Evolutionary conservation across 2,888 invertebrate species (phyloP).

Genomic region (Ophraella communa): DNA sequence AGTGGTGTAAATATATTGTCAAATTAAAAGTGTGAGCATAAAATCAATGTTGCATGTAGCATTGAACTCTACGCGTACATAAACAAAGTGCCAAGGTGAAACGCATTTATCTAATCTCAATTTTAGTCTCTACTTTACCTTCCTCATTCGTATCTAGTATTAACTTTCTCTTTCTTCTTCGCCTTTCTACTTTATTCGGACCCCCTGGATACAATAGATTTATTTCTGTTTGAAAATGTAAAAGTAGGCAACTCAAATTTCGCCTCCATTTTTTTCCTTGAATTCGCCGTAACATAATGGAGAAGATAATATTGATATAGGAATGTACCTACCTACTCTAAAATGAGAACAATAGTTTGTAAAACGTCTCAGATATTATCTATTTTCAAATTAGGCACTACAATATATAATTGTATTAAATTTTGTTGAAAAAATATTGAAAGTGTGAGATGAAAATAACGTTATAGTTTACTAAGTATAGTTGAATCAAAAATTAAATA

Average conservation of each 20-base stretch:
- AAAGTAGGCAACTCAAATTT: neutral
- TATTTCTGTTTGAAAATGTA: neutral
- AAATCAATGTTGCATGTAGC: no score
- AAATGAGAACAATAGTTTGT: neutral
- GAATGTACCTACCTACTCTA: neutral
- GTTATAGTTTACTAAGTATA: no score
- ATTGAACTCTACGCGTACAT: neutral
- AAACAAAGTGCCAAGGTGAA: neutral
- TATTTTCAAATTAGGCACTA: neutral
- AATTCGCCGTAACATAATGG: neutral
- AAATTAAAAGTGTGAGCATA: neutral
- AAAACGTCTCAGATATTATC: neutral
- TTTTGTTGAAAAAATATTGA: neutral
- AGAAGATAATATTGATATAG: neutral
- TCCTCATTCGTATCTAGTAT: conserved; percentile 9
- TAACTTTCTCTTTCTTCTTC: neutral
- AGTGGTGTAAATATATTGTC: neutral
- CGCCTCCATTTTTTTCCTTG: neutral
- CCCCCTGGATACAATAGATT: neutral
- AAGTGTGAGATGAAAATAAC: neutral
- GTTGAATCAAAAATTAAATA: neutral
- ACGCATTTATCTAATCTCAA: neutral
- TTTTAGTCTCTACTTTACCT: conserved; percentile 21
- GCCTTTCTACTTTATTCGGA: neutral
- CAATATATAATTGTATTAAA: neutral